These are phyloP conservation scores for Anabacerthia variegaticeps DNA, from an alignment of 2,797 vertebrate species.

Conservation along the genomic window DNA sequence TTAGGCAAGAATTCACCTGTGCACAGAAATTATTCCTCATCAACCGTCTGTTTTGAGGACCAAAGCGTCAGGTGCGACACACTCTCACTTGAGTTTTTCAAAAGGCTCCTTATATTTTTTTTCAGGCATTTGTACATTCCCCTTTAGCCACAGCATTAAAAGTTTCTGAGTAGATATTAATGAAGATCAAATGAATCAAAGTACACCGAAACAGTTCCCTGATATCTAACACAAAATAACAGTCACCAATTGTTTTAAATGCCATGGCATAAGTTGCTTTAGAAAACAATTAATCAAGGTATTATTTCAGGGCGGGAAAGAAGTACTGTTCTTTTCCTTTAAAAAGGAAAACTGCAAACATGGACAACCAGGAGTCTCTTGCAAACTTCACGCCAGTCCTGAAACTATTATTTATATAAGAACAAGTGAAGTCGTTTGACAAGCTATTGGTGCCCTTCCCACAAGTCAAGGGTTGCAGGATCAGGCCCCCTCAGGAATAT, in stretches of 20 bases:
- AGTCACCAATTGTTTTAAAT: not conserved
- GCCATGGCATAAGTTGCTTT: not conserved
- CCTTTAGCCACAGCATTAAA: not conserved
- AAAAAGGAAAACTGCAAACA: not conserved
- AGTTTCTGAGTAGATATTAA: not conserved
- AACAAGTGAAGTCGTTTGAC: not conserved
- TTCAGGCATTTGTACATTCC: not conserved
- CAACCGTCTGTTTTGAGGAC: not conserved
- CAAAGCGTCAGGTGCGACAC: not conserved
- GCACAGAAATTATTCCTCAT: not conserved
- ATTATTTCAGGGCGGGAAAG: not conserved
- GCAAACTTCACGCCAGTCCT: not conserved
- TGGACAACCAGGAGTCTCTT: not conserved
- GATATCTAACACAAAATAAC: not conserved
- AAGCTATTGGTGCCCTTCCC: not conserved
- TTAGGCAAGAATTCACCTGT: not conserved
- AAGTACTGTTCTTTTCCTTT: not conserved
- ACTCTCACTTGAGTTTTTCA: not conserved
- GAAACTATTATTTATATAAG: not conserved
- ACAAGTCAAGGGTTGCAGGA: not conserved
- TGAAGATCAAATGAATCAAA: not conserved
- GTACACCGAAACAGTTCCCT: not conserved
- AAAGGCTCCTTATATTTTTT: not conserved
- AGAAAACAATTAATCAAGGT: not conserved
- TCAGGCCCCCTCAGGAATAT: not conserved